Conservation (phyloP, 1,140 invertebrate genomes). For the Nautilus pompilius region DNA sequence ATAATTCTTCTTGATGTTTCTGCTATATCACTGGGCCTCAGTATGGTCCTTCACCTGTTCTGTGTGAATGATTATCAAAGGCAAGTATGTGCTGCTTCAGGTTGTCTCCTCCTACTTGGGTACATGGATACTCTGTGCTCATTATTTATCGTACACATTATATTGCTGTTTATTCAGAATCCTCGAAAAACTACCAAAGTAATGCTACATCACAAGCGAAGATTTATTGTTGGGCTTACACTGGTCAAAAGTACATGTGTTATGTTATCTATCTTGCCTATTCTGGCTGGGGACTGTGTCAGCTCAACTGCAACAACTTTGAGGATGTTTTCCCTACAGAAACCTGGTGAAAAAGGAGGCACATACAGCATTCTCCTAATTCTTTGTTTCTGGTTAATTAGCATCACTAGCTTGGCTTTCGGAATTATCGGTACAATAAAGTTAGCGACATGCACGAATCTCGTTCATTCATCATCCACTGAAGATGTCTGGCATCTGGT, state of each 20-base stretch:
- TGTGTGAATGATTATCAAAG: no score
- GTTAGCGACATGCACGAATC: background rate
- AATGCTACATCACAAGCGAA: background rate
- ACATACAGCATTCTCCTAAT: background rate
- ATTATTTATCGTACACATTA: background rate
- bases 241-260: background rate
- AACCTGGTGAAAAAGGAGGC: background rate
- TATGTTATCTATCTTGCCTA: background rate
- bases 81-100: no score
- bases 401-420: background rate
- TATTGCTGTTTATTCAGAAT: constrained; percentile 1
- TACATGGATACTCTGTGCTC: background rate
- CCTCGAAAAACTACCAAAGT: background rate
- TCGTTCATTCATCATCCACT: background rate
- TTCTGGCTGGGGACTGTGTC: background rate
- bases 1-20: no score
- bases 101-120: background rate
- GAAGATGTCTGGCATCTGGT: background rate
- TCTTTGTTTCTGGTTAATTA: background rate
- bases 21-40: no score
- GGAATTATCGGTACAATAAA: background rate
- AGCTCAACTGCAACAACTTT: background rate
- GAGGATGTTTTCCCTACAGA: background rate
- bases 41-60: no score
- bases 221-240: background rate